Conservation (phyloP, 2,797 vertebrate genomes). For the Benthosema pterotum region DNA sequence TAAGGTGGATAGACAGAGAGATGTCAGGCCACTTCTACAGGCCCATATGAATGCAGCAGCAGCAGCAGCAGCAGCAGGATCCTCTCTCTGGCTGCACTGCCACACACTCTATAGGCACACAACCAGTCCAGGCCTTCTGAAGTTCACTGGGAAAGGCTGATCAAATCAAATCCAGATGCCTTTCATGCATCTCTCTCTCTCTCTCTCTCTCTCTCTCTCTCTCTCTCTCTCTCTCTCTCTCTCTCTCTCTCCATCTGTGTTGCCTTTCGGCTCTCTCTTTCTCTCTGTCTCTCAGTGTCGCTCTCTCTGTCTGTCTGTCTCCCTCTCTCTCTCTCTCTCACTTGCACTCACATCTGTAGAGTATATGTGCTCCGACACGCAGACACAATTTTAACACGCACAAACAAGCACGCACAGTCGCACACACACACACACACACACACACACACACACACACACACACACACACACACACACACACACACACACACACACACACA, state of each 20-base stretch:
- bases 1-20: too few species aligned
- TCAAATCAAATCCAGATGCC: conserved; percentile 78
- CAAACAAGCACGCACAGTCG: conserved; percentile 17
- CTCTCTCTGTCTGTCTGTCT: conserved; percentile 3
- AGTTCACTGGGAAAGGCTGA: conserved; percentile 60
- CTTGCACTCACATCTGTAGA: conserved; percentile 42
- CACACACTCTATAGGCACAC: conserved; percentile 64
- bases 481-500: conserved; percentile 17
- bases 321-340: conserved; percentile 8
- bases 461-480: conserved; percentile 15
- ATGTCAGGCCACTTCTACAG: conserved; percentile 41
- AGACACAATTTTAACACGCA: not conserved
- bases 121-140: conserved; percentile 49
- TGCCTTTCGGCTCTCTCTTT: not conserved
- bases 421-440: conserved; percentile 34
- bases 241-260: not conserved
- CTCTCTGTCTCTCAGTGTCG: not conserved
- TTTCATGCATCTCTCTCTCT: conserved; percentile 34
- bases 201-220: conserved; percentile 30
- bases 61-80: conserved; percentile 41
- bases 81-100: conserved; percentile 34
- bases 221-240: conserved; percentile 25
- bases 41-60: conserved; percentile 29
- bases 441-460: conserved; percentile 25
- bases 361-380: not conserved